These are phyloP conservation scores for Scaeva pyrastri DNA, from an alignment of 2,888 invertebrate genomes.

Conservation along the genomic window DNA sequence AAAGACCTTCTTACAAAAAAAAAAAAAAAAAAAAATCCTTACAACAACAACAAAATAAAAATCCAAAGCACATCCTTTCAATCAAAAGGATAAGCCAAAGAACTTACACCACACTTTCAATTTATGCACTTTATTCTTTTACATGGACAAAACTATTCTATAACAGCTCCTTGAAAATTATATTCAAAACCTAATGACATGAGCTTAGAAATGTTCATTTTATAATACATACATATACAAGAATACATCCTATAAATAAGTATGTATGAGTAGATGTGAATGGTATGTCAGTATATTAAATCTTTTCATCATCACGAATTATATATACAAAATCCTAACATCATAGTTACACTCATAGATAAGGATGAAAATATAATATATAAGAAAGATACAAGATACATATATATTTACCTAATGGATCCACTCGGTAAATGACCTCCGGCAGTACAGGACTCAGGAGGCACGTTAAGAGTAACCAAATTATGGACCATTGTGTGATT, in stretches of 20 bases:
- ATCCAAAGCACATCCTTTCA: constrained; percentile 1
- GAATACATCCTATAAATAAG: neutral
- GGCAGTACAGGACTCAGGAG: constrained; percentile 81
- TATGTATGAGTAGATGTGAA: neutral
- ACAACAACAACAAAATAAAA: neutral
- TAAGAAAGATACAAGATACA: neutral
- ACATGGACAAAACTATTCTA: constrained; percentile 24
- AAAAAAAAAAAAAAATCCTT: too few species aligned
- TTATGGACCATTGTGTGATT: constrained; percentile 78
- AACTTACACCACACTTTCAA: constrained; percentile 52
- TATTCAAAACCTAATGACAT: constrained; percentile 63
- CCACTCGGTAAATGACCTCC: constrained; percentile 83
- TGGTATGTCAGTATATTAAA: neutral
- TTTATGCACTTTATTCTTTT: neutral
- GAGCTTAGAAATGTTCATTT: constrained; percentile 25
- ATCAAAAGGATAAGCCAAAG: constrained; percentile 38
- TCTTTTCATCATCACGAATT: neutral
- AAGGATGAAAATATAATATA: too few species aligned
- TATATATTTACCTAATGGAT: constrained; percentile 81
- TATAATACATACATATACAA: too few species aligned
- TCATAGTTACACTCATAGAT: neutral
- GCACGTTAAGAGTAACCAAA: constrained; percentile 80
- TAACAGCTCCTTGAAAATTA: constrained; percentile 22
- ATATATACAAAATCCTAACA: neutral
- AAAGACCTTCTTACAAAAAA: neutral